These are phyloP conservation scores for Alouatta palliata DNA, from an alignment of 2,113 vertebrate species.

Conservation along the genomic window DNA sequence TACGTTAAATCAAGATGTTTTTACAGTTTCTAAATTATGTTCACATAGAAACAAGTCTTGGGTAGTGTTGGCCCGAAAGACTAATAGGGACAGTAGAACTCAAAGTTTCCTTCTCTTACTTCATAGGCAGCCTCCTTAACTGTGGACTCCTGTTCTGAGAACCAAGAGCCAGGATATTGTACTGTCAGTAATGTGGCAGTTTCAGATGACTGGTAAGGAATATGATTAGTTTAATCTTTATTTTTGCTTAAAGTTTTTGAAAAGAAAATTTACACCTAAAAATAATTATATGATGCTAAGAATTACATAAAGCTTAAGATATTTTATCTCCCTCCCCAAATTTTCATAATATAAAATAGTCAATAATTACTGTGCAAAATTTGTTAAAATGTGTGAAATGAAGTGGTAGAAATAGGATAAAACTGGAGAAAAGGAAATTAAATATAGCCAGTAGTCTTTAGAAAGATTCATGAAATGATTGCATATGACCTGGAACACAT, in stretches of 20 bases:
- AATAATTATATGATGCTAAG: not conserved
- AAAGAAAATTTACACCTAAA: not conserved
- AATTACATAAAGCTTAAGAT: not conserved
- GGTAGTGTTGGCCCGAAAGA: not conserved
- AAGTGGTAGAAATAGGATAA: not conserved
- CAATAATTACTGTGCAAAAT: not conserved
- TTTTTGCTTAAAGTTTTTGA: not conserved
- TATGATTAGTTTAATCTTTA: not conserved
- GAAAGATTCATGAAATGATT: not conserved
- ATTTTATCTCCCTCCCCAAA: not conserved
- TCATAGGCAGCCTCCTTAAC: constrained; percentile 95
- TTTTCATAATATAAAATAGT: not conserved
- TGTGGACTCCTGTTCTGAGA: constrained; percentile 94
- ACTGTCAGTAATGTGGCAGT: constrained; percentile 95
- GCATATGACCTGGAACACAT: not conserved
- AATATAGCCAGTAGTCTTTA: not conserved
- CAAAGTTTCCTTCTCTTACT: not conserved
- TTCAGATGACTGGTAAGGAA: constrained; percentile 92
- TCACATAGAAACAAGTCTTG: not conserved
- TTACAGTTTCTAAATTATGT: not conserved
- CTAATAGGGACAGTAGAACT: fast-evolving
- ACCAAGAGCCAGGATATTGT: constrained; percentile 95
- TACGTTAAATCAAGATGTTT: not conserved
- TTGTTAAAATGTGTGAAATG: not conserved
- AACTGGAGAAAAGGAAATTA: not conserved